Conservation (phyloP, 2,888 invertebrate species). For the Perithous albicinctus region DNA sequence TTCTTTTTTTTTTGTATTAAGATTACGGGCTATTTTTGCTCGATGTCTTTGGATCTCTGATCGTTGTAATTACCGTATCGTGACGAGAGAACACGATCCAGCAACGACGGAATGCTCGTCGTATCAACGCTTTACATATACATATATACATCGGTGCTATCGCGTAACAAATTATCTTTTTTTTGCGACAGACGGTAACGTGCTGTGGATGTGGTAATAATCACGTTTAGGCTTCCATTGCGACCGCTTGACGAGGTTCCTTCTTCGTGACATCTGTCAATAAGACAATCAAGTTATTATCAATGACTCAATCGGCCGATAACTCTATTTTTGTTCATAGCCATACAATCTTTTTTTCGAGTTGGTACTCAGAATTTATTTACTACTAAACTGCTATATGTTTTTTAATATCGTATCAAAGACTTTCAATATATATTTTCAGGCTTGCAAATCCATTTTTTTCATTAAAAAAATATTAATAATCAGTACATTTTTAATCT, state of each 20-base stretch:
- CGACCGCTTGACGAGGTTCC: slow-evolving; percentile 83
- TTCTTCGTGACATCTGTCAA: slow-evolving; percentile 78
- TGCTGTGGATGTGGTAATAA: slow-evolving; percentile 40
- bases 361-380: no score
- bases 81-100: slow-evolving; percentile 43
- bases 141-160: slow-evolving; percentile 77
- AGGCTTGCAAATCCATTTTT: no score
- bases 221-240: slow-evolving; percentile 84
- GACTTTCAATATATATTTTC: no score
- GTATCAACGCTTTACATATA: slow-evolving; percentile 72
- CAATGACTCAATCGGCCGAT: background rate
- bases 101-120: slow-evolving; percentile 11
- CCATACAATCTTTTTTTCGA: no score
- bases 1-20: background rate
- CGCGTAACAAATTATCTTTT: slow-evolving; percentile 51
- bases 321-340: background rate
- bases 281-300: slow-evolving; percentile 5
- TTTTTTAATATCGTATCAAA: no score
- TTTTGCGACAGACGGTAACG: slow-evolving; percentile 30
- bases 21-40: slow-evolving; percentile 9
- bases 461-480: no score
- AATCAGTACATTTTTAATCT: no score
- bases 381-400: no score
- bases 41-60: slow-evolving; percentile 14
- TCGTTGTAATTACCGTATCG: slow-evolving; percentile 15